Percentiles rank a stretch among this genome's conserved stretches.
phyloP scores from a whole-genome alignment of 2,888 invertebrate species.

The Leucophenga maculata region DNA sequence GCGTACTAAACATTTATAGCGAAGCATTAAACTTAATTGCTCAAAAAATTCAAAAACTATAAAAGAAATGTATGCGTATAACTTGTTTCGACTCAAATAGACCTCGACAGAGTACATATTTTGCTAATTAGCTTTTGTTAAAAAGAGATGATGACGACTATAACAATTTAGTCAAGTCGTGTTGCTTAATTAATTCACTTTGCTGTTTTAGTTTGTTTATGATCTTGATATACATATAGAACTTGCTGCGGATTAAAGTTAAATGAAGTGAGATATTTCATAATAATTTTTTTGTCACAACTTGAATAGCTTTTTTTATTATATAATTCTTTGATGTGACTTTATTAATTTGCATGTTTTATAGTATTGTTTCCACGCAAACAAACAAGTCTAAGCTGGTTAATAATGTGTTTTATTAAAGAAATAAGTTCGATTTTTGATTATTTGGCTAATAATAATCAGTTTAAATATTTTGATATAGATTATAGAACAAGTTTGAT shows the following conservation, averaged over 20 bases:
- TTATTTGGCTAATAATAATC: not conserved
- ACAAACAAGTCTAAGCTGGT: not conserved
- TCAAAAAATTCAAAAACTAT: not conserved
- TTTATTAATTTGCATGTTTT: constrained; percentile 7
- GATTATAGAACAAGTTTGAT: no score
- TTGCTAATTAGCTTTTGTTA: constrained; percentile 5
- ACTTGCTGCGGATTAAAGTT: not conserved
- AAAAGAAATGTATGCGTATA: not conserved
- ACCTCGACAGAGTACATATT: not conserved
- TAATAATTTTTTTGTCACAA: not conserved
- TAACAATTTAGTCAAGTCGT: not conserved
- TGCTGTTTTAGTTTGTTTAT: constrained; percentile 8
- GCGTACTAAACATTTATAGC: constrained; percentile 5
- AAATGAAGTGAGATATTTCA: constrained; percentile 4
- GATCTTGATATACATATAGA: not conserved
- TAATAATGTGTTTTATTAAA: not conserved
- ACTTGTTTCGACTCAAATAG: no score
- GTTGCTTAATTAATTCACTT: not conserved
- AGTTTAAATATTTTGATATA: not conserved
- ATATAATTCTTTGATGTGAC: constrained; percentile 12
- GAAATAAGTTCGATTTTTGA: not conserved
- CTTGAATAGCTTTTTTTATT: not conserved
- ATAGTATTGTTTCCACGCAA: not conserved
- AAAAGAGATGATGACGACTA: not conserved
- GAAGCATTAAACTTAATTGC: constrained; percentile 1